Percentiles rank a stretch among this genome's conserved stretches.
Evolutionary conservation across 2,888 invertebrate species (phyloP).

Genomic region (Xanthorhoe designata): DNA sequence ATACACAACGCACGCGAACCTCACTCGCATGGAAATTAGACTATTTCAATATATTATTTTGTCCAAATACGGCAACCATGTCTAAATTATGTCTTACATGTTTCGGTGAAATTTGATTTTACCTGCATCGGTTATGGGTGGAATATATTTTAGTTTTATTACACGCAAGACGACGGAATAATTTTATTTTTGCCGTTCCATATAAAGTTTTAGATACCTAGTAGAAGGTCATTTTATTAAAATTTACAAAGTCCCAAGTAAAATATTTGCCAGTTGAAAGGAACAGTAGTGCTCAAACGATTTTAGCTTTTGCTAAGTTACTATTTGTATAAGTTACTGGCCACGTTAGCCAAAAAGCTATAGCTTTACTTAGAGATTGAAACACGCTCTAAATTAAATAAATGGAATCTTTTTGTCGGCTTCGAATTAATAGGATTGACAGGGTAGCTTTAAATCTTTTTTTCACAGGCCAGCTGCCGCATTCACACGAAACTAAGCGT

Average conservation of each 20-base stretch:
- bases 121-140: conserved; percentile 39
- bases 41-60: conserved; percentile 53
- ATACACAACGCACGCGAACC: conserved; percentile 72
- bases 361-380: no score
- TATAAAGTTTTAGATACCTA: background rate
- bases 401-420: background rate
- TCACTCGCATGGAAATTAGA: conserved; percentile 69
- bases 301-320: no score
- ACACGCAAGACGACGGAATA: conserved; percentile 11
- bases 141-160: conserved; percentile 23
- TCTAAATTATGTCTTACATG: conserved; percentile 51
- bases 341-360: no score
- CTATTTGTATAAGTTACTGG: no score
- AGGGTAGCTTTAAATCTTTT: conserved; percentile 10
- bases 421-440: background rate
- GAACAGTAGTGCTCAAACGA: no score
- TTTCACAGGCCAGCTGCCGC: conserved; percentile 5
- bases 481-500: conserved; percentile 19
- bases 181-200: conserved; percentile 15
- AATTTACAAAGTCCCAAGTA: no score
- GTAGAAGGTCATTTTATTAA: background rate
- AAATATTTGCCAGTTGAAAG: no score
- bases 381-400: background rate
- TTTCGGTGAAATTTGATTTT: conserved; percentile 48
- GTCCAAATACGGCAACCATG: conserved; percentile 53